Percentiles rank a stretch among this genome's conserved stretches.
These are phyloP conservation scores for Unio pictorum DNA, from an alignment of 2,888 invertebrate genomes.

Conservation along the genomic window DNA sequence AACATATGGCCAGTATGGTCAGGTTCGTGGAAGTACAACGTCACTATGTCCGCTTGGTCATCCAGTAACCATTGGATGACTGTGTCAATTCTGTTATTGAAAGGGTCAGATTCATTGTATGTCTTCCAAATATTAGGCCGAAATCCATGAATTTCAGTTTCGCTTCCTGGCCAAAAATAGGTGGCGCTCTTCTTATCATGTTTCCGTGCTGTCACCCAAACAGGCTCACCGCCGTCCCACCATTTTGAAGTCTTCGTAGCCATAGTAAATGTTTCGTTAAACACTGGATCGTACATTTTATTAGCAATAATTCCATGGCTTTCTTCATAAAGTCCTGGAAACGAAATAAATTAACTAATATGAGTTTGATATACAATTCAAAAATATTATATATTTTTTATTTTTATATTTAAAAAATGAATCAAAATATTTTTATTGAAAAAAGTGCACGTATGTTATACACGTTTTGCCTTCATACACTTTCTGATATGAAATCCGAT, in stretches of 20 bases:
- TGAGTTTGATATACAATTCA: too few species aligned
- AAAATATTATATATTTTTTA: too few species aligned
- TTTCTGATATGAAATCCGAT: too few species aligned
- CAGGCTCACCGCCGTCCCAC: conserved; percentile 63
- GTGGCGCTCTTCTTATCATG: conserved; percentile 74
- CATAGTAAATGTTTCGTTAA: conserved; percentile 47
- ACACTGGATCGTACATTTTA: conserved; percentile 75
- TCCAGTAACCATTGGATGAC: conserved; percentile 72
- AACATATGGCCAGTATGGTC: conserved; percentile 55
- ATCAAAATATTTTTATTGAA: too few species aligned
- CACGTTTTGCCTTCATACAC: too few species aligned
- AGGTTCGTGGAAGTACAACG: conserved; percentile 61
- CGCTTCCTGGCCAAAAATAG: conserved; percentile 80
- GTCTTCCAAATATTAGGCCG: conserved; percentile 64
- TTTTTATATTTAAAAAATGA: too few species aligned
- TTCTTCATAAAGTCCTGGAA: conserved; percentile 78
- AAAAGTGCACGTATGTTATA: too few species aligned
- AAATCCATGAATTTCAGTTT: conserved; percentile 73
- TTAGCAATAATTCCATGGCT: conserved; percentile 80
- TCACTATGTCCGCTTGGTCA: conserved; percentile 39
- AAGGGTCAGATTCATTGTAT: conserved; percentile 73
- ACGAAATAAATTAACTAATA: too few species aligned
- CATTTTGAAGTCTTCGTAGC: conserved; percentile 41
- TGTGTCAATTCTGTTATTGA: conserved; percentile 76
- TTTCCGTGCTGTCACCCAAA: conserved; percentile 73